Conservation (phyloP, 2,888 invertebrate genomes). For the Anorthoa munda region DNA sequence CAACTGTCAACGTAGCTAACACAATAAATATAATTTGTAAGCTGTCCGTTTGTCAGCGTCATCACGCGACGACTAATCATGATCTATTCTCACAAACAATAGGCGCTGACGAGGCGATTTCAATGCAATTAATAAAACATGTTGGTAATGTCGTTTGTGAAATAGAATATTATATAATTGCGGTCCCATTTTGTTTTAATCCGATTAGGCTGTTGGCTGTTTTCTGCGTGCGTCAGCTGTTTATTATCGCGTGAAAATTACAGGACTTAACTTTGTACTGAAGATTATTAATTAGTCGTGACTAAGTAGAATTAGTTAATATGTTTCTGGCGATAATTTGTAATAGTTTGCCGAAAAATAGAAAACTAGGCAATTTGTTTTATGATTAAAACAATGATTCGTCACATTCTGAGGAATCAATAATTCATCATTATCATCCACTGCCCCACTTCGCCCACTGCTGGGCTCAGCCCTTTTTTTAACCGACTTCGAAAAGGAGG, state of each 20-base stretch:
- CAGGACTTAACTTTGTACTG: background rate
- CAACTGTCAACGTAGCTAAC: conserved; percentile 42
- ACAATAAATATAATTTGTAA: conserved; percentile 65
- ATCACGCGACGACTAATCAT: conserved; percentile 61
- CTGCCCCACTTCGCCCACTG: background rate
- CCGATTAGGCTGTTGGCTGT: conserved; percentile 23
- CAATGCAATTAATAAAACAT: conserved; percentile 64
- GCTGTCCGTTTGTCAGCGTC: conserved; percentile 55
- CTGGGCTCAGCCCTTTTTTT: background rate
- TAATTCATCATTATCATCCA: background rate
- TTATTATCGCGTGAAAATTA: conserved; percentile 38
- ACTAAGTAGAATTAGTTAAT: background rate
- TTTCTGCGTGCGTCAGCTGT: conserved; percentile 44
- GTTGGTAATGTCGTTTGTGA: conserved; percentile 47
- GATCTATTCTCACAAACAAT: conserved; percentile 62
- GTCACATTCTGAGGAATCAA: background rate
- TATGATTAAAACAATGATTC: background rate
- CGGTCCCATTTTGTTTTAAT: conserved; percentile 50
- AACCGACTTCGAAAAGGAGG: too few species aligned
- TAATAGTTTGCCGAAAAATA: background rate
- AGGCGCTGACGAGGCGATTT: conserved; percentile 59
- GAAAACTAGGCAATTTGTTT: background rate
- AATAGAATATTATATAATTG: conserved; percentile 47
- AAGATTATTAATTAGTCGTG: conserved; percentile 19
- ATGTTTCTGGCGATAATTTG: background rate